A percentile compares a stretch with the other conserved stretches of the same genome.
Conservation (phyloP, 2,113 vertebrate genomes). For the Antidorcas marsupialis region DNA sequence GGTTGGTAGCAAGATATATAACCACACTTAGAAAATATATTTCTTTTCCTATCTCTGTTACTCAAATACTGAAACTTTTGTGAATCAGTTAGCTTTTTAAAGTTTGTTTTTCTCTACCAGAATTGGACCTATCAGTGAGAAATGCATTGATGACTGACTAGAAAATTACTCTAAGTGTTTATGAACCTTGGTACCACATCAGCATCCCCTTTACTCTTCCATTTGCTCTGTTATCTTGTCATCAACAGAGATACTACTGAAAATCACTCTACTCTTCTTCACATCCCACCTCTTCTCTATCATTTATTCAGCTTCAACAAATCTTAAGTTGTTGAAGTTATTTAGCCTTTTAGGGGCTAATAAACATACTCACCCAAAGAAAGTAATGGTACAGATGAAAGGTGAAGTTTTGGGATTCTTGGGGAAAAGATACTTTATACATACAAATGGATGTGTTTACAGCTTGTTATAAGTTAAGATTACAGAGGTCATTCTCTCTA, state of each 20-base stretch:
- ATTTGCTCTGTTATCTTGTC: not conserved
- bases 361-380: not conserved
- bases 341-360: not conserved
- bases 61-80: not conserved
- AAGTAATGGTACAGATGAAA: not conserved
- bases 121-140: not conserved
- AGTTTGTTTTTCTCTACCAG: not conserved
- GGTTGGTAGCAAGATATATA: not conserved
- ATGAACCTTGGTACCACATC: not conserved
- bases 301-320: not conserved
- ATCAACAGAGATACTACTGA: not conserved
- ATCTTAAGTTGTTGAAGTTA: not conserved
- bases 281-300: not conserved
- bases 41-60: conserved; percentile 13
- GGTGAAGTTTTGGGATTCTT: not conserved
- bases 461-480: not conserved
- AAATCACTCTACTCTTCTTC: not conserved
- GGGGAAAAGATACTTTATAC: not conserved
- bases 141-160: not conserved
- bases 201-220: not conserved
- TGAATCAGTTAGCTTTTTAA: not conserved
- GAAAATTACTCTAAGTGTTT: conserved; percentile 7
- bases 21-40: not conserved
- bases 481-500: not conserved
- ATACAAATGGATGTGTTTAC: not conserved